phyloP scores from a whole-genome alignment of 2,797 vertebrate genomes.

The Basileuterus tristriatus region DNA sequence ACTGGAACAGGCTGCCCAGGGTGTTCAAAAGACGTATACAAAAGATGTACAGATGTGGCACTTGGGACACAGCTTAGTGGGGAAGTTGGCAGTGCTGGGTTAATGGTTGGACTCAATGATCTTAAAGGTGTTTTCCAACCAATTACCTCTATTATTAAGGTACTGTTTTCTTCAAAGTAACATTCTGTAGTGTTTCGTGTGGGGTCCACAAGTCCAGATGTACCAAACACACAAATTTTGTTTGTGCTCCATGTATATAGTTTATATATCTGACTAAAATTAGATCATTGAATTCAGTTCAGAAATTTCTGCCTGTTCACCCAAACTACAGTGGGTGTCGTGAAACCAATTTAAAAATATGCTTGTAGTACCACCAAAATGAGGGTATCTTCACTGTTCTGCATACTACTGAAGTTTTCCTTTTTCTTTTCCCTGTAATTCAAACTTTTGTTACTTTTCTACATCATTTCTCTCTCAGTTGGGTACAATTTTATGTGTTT shows the following conservation, averaged over 20 bases:
- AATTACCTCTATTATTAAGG: not conserved
- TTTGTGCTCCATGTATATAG: not conserved
- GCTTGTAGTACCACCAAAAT: not conserved
- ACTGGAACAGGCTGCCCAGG: not conserved
- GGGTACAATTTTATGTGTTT: not conserved
- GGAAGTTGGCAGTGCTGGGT: not conserved
- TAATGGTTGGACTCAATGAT: not conserved
- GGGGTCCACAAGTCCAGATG: not conserved
- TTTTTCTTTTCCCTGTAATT: not conserved
- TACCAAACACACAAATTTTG: not conserved
- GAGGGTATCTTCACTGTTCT: not conserved
- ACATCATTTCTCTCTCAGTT: not conserved
- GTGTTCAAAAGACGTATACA: rapidly evolving
- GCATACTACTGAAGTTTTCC: not conserved
- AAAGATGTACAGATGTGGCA: not conserved
- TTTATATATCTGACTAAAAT: not conserved
- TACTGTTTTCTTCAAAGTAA: not conserved
- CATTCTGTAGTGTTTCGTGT: not conserved
- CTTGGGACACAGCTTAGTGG: not conserved
- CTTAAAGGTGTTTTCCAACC: not conserved
- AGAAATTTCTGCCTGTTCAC: slow-evolving; percentile 7
- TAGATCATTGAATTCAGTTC: not conserved
- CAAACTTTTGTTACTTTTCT: not conserved
- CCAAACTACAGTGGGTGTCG: not conserved
- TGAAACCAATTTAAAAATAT: not conserved